phyloP scores from a whole-genome alignment of 2,888 invertebrate species.

The Seira ritae region DNA sequence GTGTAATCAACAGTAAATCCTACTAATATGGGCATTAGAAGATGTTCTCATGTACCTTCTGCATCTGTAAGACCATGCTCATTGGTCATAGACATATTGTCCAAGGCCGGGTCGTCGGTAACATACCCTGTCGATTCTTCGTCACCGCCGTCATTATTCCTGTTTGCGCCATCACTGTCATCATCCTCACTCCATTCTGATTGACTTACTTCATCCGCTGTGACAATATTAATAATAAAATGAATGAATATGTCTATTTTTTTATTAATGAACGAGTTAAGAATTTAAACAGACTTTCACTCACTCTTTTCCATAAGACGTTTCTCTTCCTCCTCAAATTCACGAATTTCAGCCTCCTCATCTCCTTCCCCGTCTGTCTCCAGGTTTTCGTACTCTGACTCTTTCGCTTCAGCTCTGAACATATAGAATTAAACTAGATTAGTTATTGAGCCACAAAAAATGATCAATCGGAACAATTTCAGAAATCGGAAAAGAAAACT shows the following conservation, averaged over 20 bases:
- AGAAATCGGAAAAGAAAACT: no score
- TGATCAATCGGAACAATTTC: no score
- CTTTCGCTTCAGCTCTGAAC: conserved; percentile 74
- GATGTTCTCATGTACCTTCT: conserved; percentile 79
- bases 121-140: conserved; percentile 87
- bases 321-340: conserved; percentile 79
- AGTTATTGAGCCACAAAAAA: no score
- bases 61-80: conserved; percentile 91
- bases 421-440: no score
- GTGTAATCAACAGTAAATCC: neutral
- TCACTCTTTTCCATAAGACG: conserved; percentile 71
- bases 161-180: conserved; percentile 81
- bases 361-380: conserved; percentile 74
- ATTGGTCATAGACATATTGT: conserved; percentile 89
- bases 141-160: conserved; percentile 77
- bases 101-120: conserved; percentile 90
- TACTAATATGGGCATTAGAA: neutral
- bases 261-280: no score
- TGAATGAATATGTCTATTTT: no score
- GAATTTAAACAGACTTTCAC: neutral
- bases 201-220: conserved; percentile 79
- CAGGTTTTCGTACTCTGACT: conserved; percentile 75
- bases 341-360: conserved; percentile 76
- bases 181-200: conserved; percentile 89
- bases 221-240: conserved; percentile 23